Percentiles rank a stretch among this genome's conserved stretches.
Conservation (phyloP, 2,797 vertebrate species). For the Danionella dracula region DNA sequence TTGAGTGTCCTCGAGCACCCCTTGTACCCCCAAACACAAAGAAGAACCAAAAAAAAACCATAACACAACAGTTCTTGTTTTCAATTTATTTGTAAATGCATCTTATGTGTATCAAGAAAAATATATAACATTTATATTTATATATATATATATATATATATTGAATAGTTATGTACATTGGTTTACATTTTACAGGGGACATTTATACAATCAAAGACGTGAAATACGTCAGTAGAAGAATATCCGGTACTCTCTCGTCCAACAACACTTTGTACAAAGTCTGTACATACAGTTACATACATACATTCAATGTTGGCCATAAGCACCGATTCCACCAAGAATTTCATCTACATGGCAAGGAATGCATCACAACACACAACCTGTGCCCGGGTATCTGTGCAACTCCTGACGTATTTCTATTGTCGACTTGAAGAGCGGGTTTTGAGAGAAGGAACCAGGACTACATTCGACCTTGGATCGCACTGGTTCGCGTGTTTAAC, state of each 20-base stretch:
- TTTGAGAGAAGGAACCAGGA: neutral
- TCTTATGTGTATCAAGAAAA: conserved; percentile 78
- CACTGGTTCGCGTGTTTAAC: conserved; percentile 1
- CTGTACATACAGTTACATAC: conserved; percentile 69
- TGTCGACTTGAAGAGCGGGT: neutral
- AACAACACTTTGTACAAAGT: conserved; percentile 72
- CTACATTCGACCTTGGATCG: no score
- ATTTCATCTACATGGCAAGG: conserved; percentile 76
- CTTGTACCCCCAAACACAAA: neutral
- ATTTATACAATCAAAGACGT: conserved; percentile 75
- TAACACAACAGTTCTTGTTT: conserved; percentile 48
- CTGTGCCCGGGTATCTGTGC: neutral
- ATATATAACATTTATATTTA: conserved; percentile 66
- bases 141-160: conserved; percentile 56
- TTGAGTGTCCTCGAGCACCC: no score
- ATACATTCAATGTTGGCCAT: conserved; percentile 93
- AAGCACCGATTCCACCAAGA: conserved; percentile 72
- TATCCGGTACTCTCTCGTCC: conserved; percentile 70
- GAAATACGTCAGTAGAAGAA: conserved; percentile 68
- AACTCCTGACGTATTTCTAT: neutral
- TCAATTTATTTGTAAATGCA: conserved; percentile 95
- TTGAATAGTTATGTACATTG: conserved; percentile 84
- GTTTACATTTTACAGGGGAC: conserved; percentile 77
- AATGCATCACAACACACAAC: conserved; percentile 60
- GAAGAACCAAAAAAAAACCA: neutral